A percentile compares a stretch with the other conserved stretches of the same genome.
phyloP scores from a whole-genome alignment of 2,113 vertebrate genomes.

The Pimephales promelas region DNA sequence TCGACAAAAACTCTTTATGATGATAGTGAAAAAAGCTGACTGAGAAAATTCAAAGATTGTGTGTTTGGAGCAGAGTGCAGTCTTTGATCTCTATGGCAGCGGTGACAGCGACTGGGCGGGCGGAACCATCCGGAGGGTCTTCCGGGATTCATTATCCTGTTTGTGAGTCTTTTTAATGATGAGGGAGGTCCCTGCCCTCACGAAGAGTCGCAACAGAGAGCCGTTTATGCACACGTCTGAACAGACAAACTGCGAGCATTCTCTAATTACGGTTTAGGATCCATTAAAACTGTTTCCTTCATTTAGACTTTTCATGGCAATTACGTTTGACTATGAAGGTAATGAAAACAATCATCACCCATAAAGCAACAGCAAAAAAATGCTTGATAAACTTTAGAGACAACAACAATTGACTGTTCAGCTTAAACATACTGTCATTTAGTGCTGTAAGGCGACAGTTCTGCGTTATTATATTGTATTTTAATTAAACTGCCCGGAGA shows the following conservation, averaged over 20 bases:
- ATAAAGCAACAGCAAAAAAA: not conserved
- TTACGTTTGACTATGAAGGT: conserved; percentile 8
- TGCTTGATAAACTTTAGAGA: not conserved
- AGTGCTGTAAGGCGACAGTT: not conserved
- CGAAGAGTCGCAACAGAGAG: conserved; percentile 49
- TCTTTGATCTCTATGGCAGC: conserved; percentile 75
- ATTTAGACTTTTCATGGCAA: conserved; percentile 29
- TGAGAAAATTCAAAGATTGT: conserved; percentile 27
- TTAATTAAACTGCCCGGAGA: conserved; percentile 21
- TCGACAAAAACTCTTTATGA: conserved; percentile 1
- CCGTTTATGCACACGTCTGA: conserved; percentile 33
- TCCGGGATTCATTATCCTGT: conserved; percentile 76
- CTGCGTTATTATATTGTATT: conserved; percentile 19
- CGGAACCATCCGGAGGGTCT: conserved; percentile 55
- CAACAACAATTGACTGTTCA: not conserved
- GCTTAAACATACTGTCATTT: not conserved
- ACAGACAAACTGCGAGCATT: conserved; percentile 37
- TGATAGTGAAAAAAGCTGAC: conserved; percentile 17
- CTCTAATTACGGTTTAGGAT: conserved; percentile 51
- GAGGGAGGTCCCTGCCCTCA: conserved; percentile 65
- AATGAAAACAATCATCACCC: conserved; percentile 8
- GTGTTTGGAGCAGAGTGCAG: conserved; percentile 53
- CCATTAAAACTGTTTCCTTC: conserved; percentile 39
- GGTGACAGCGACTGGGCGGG: conserved; percentile 68
- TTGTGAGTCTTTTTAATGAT: conserved; percentile 76